These are phyloP conservation scores for Drosophila willistoni DNA, from an alignment of 1,140 invertebrate genomes.

Conservation along the genomic window DNA sequence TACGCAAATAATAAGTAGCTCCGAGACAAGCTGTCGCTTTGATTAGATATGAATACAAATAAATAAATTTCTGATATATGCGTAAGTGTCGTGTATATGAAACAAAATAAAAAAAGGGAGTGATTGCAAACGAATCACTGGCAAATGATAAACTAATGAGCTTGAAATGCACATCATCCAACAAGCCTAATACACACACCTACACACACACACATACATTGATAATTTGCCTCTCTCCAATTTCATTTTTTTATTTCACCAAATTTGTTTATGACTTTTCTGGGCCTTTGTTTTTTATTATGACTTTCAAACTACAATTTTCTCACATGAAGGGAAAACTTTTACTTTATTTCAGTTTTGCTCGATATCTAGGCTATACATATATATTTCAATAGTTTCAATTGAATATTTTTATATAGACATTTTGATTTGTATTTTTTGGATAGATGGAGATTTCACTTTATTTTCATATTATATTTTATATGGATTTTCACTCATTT, in stretches of 20 bases:
- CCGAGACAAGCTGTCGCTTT: constrained; percentile 68
- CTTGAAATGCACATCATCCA: neutral
- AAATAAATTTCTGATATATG: constrained; percentile 36
- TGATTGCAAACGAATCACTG: neutral
- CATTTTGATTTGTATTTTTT: constrained; percentile 41
- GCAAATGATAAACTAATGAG: neutral
- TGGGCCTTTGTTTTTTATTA: constrained; percentile 9
- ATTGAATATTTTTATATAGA: constrained; percentile 34
- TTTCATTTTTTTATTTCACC: constrained; percentile 49
- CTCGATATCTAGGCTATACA: neutral
- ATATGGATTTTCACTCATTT: constrained; percentile 31
- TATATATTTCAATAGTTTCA: constrained; percentile 17
- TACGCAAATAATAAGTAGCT: constrained; percentile 65
- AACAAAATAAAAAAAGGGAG: neutral
- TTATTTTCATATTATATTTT: constrained; percentile 52
- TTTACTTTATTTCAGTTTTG: constrained; percentile 45
- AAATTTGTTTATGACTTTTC: constrained; percentile 27
- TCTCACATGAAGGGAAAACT: constrained; percentile 28
- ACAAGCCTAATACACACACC: constrained; percentile 1
- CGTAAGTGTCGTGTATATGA: neutral
- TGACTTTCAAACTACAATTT: constrained; percentile 9
- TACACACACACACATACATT: constrained; percentile 14
- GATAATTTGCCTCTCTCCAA: constrained; percentile 33
- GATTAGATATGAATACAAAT: constrained; percentile 68
- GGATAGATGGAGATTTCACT: constrained; percentile 37